Evolutionary conservation across 2,797 vertebrate genomes (phyloP), one percentile per base, ranked within the genome.

Genomic region (Amblyopsis hoosieri): DNA sequence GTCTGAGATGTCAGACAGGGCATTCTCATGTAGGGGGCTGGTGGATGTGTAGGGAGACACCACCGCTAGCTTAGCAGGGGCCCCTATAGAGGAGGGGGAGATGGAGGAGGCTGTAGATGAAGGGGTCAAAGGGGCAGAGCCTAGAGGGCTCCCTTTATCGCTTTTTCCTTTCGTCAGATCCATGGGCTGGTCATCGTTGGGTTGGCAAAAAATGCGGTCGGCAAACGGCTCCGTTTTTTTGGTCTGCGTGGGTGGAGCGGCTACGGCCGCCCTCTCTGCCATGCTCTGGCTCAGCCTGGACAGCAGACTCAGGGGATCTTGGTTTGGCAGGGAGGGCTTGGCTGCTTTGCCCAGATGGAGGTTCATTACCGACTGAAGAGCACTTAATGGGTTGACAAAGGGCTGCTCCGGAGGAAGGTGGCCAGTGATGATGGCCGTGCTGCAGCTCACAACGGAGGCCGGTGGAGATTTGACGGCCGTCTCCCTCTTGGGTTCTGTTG

Each of bases 351-450:
- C 97, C 79, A 99, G 92, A 92, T 99, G 98, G 88, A 99, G 95
- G 89, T 99, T 99, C 97, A 99, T 99, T 88, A 99, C 95, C 1
- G 98, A 98, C 75, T 99, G 97, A 84, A 99, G 94, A 85, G 98
- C 98, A 77, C 97, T 99, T 94, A 99, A 84, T 60, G 97, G 98
- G 86, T 97, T 99, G 74, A 99, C 95, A 76, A 98, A 99, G 58
- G 97, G 96, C 89, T 98, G 97, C 78, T 98, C 97, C 0, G 95
- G 95, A 82, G 91, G 91, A 58, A 95, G 94, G 77, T 98, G 96
- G 82, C 95, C 95, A 0, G 96, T 97, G 84, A 98, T 97, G 86
- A 98, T 96, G 83, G 95, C 90, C 0, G 94, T 95, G 80, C 96
- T 96, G 82, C 93, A 92, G 67, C 92, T 94, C 81, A 96, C 85